A percentile compares a stretch with the other conserved stretches of the same genome.
phyloP scores from a whole-genome alignment of 92 coral and sea anemone genomes.

The Isaurus tuberculatus region DNA sequence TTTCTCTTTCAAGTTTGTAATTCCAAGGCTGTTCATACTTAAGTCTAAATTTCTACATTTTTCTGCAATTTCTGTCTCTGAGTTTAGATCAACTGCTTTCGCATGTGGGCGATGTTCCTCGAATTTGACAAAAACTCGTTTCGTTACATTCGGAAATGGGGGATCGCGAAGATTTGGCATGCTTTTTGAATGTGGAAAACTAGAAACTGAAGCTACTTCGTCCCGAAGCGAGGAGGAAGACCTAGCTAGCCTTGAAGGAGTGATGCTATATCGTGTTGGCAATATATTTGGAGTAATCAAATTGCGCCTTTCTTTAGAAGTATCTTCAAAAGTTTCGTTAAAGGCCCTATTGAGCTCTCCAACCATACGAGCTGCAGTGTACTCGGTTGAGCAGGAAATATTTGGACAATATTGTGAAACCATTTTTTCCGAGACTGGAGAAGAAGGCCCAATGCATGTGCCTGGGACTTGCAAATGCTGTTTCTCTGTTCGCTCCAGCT shows the following conservation, averaged over 20 bases:
- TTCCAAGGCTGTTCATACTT: constrained; percentile 39
- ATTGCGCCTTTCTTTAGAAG: background rate
- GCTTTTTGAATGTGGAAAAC: constrained; percentile 28
- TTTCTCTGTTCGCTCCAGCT: background rate
- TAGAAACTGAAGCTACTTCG: background rate
- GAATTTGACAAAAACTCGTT: constrained; percentile 30
- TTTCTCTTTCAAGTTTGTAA: constrained; percentile 27
- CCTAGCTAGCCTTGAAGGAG: background rate
- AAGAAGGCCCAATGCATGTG: background rate
- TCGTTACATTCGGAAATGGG: background rate
- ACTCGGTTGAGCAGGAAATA: constrained; percentile 16
- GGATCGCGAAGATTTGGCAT: constrained; percentile 30
- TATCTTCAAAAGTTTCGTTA: constrained; percentile 9
- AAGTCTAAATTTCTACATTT: constrained; percentile 46
- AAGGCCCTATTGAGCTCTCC: constrained; percentile 35
- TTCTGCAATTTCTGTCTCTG: constrained; percentile 41
- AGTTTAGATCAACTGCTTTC: constrained; percentile 26
- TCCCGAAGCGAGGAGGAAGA: background rate
- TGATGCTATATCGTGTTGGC: constrained; percentile 17
- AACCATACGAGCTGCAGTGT: constrained; percentile 43
- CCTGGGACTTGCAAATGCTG: background rate
- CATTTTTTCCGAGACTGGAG: background rate
- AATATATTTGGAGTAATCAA: constrained; percentile 30
- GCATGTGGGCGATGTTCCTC: constrained; percentile 36
- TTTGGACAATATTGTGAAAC: background rate